A percentile compares a stretch with the other conserved stretches of the same genome.
Conservation (phyloP, 2,797 vertebrate genomes). For the Tapera naevia region DNA sequence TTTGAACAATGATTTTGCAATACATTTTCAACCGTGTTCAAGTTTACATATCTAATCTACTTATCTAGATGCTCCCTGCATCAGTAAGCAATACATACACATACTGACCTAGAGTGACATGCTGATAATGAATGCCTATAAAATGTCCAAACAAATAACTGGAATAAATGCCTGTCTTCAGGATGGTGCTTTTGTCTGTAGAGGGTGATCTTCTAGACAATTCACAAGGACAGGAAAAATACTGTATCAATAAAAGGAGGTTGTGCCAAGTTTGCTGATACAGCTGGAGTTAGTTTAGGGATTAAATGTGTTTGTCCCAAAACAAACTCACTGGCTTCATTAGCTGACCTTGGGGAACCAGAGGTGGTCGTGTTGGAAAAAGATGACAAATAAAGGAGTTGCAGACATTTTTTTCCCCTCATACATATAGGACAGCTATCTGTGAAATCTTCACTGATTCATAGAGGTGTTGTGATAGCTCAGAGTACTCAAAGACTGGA, state of each 20-base stretch:
- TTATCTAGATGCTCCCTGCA: background rate
- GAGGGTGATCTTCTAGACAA: background rate
- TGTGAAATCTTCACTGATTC: background rate
- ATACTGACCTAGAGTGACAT: too few relatives aligned
- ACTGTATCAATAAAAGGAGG: background rate
- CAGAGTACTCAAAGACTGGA: background rate
- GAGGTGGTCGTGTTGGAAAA: background rate
- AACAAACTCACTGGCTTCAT: background rate
- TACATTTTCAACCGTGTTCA: background rate
- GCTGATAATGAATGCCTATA: background rate
- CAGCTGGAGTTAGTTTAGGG: background rate
- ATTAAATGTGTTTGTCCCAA: background rate
- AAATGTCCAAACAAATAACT: background rate
- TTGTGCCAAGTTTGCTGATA: background rate
- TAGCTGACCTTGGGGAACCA: background rate
- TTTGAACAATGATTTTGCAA: background rate
- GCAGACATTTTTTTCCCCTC: background rate
- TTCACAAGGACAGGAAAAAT: background rate
- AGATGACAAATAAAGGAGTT: background rate
- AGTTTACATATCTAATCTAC: background rate
- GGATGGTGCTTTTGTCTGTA: background rate
- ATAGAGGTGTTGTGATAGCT: background rate
- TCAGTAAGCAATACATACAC: background rate
- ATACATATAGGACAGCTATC: background rate
- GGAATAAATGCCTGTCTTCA: background rate